These are phyloP conservation scores for Formicarius rufipectus DNA, from an alignment of 2,113 vertebrate species.

Conservation along the genomic window DNA sequence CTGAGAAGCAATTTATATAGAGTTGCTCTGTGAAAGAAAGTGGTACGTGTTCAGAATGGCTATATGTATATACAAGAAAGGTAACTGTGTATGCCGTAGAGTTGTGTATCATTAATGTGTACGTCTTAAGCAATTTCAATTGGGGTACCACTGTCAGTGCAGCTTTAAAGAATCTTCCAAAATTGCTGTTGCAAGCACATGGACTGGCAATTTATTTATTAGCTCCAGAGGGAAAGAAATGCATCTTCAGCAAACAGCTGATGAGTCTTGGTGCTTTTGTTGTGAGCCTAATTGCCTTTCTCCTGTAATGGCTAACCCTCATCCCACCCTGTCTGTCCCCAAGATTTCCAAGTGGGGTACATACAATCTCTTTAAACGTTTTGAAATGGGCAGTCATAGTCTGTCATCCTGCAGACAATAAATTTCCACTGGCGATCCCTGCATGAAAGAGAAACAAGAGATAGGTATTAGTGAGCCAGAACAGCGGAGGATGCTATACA, in stretches of 20 bases:
- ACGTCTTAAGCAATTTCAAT: slow-evolving; percentile 9
- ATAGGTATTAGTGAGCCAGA: neutral
- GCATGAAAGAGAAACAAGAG: slow-evolving; percentile 51
- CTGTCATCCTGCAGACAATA: slow-evolving; percentile 95
- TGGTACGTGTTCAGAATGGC: neutral
- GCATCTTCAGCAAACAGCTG: neutral
- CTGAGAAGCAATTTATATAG: neutral
- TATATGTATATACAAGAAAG: neutral
- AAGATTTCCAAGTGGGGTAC: neutral
- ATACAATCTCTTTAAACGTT: slow-evolving; percentile 76
- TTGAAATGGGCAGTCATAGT: slow-evolving; percentile 90
- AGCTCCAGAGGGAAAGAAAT: neutral
- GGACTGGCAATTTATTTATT: neutral
- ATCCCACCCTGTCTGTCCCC: neutral
- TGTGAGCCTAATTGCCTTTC: neutral
- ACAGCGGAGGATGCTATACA: neutral
- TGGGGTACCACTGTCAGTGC: neutral
- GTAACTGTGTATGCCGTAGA: slow-evolving; percentile 1
- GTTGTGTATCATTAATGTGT: neutral
- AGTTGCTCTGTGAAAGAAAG: neutral
- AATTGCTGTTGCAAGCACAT: neutral
- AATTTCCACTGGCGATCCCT: slow-evolving; percentile 99
- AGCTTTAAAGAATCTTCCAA: neutral
- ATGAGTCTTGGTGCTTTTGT: neutral
- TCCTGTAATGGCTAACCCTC: neutral